phyloP scores from a whole-genome alignment of 2,797 vertebrate species.

The Nannoperca australis region DNA sequence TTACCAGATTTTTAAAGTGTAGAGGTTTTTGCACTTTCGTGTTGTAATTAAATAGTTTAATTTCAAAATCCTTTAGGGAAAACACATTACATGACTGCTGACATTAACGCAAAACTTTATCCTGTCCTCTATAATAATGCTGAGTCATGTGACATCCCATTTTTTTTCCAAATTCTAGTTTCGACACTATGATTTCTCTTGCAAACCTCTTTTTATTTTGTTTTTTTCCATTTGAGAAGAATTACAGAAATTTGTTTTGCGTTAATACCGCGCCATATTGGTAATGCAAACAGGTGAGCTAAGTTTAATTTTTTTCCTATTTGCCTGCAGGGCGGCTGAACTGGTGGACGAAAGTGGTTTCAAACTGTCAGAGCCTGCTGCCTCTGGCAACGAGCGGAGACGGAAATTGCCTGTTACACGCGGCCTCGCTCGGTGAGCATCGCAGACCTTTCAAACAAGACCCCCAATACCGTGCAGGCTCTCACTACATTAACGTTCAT shows the following conservation, averaged over 20 bases:
- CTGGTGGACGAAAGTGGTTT: slow-evolving; percentile 95
- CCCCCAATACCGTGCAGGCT: slow-evolving; percentile 15
- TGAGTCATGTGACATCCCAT: background rate
- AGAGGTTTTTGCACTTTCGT: background rate
- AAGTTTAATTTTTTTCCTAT: background rate
- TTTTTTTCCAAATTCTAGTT: background rate
- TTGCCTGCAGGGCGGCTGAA: slow-evolving; percentile 91
- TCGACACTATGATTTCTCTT: background rate
- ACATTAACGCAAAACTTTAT: background rate
- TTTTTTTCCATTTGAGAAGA: background rate
- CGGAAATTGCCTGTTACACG: slow-evolving; percentile 96
- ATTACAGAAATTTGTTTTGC: slow-evolving; percentile 6
- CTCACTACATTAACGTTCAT: slow-evolving; percentile 63
- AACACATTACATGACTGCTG: background rate
- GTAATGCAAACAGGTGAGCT: slow-evolving; percentile 2
- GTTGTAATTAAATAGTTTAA: background rate
- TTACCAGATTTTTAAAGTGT: background rate
- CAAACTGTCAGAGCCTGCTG: slow-evolving; percentile 93
- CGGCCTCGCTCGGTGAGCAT: slow-evolving; percentile 93
- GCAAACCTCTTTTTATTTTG: background rate
- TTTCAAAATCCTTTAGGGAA: background rate
- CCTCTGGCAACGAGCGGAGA: slow-evolving; percentile 96
- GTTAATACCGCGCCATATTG: slow-evolving; percentile 6
- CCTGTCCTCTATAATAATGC: background rate
- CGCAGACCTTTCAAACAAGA: slow-evolving; percentile 27